These are phyloP conservation scores for Penaeus chinensis DNA, from an alignment of 1,140 invertebrate genomes.

Conservation along the genomic window DNA sequence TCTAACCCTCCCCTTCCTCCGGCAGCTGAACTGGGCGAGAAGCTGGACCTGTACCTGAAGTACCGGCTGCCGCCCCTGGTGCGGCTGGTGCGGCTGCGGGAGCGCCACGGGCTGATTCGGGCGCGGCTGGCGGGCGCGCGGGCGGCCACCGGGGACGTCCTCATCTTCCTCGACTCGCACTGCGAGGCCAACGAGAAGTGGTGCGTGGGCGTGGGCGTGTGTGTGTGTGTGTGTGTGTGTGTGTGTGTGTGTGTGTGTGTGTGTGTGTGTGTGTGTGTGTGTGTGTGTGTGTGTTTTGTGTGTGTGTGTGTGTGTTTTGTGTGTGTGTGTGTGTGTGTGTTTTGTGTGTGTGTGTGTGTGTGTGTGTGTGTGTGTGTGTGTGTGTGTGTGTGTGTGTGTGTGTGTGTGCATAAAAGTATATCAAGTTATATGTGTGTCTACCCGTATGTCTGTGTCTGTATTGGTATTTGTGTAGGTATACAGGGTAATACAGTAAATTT, in stretches of 20 bases:
- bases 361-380: too few species aligned
- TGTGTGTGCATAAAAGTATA: not conserved
- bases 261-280: not conserved
- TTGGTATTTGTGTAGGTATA: conserved; percentile 9
- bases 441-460: not conserved
- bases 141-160: conserved; percentile 81
- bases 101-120: conserved; percentile 85
- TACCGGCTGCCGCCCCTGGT: conserved; percentile 75
- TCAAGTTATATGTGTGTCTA: not conserved
- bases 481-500: not conserved
- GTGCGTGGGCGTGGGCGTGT: conserved; percentile 9
- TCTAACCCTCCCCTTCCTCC: conserved; percentile 46
- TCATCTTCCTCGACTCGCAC: conserved; percentile 96
- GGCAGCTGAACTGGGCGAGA: conserved; percentile 78
- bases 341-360: too few species aligned
- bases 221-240: too few species aligned
- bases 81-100: conserved; percentile 79
- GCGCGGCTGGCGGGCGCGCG: conserved; percentile 85
- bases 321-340: too few species aligned
- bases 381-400: not conserved
- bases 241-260: too few species aligned
- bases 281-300: not conserved
- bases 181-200: conserved; percentile 76
- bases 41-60: conserved; percentile 82
- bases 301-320: not conserved